Evolutionary conservation across 2,888 invertebrate genomes (phyloP).

Genomic region (Apamea anceps): DNA sequence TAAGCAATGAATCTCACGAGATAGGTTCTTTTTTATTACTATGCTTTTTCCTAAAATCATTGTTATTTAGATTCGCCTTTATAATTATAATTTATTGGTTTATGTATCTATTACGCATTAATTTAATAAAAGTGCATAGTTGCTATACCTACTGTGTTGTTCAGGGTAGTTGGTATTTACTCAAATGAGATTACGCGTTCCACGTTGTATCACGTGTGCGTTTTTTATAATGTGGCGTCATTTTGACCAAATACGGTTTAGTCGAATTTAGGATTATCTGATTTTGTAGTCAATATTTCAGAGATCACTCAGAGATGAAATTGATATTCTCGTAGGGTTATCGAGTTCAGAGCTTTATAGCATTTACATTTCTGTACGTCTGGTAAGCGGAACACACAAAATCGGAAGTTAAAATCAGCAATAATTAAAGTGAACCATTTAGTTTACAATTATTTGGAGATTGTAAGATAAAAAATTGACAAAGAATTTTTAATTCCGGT

Average conservation of each 20-base stretch:
- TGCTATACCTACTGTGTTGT: background rate
- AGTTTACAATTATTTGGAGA: background rate
- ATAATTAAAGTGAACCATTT: background rate
- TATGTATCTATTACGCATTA: background rate
- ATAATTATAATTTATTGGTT: background rate
- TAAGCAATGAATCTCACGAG: background rate
- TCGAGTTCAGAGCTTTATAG: too few species aligned
- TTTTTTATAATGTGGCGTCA: conserved; percentile 30
- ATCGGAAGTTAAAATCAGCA: too few species aligned
- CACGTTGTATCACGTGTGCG: conserved; percentile 66
- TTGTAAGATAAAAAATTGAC: background rate
- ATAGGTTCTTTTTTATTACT: background rate
- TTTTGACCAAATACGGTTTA: conserved; percentile 11
- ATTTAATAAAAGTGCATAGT: background rate
- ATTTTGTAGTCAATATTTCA: background rate
- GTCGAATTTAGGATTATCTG: conserved; percentile 3
- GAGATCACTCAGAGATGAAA: too few species aligned
- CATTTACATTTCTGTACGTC: background rate
- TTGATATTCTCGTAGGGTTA: background rate
- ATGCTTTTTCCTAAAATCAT: background rate
- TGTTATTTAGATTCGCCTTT: background rate
- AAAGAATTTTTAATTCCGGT: background rate
- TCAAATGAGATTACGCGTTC: conserved; percentile 57
- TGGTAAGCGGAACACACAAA: background rate
- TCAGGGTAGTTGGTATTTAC: conserved; percentile 28